Evolutionary conservation across 1,140 invertebrate species (phyloP), one percentile per base, ranked within the genome.

Genomic region (Drosophila micromelanica): DNA sequence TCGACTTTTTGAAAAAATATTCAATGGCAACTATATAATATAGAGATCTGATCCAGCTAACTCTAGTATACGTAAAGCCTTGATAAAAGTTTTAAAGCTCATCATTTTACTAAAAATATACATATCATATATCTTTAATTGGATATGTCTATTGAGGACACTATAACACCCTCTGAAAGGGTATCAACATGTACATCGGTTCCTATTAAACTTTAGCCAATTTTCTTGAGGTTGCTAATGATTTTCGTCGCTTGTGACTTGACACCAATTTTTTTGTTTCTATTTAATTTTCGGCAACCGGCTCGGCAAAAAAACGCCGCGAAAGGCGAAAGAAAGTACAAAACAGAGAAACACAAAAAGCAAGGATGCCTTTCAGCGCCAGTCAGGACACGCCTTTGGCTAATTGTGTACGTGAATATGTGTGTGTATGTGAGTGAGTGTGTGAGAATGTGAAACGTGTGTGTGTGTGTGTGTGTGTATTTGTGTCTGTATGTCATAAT

Each of bases 401-500:
- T 84, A 84, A 84, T 84, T 85, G 69, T 72, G 27, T 27, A 52
- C 20, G 67, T 69, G 67, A 6, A 27, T 13, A 20, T 12, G 38
- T 49, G 38, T 45, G 37, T 40, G 8, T 20, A 9, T 30, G 37
- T 5, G n/a, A n/a, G n/a, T 5, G 8, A 17, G 17, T 46, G 30
- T 35, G 3, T 30, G n/a, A n/a, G n/a, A n/a, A n/a, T n/a, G n/a
- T n/a, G n/a, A n/a, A n/a, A 17, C 42, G 30, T 40, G 8, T 17
- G n/a, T 27, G 37, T 5, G 32, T 42, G 13, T 42, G 38, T 42
- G 56, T 40, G 45, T 63, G 46, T 49, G 15, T 59, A 5, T 40
- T 35, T 65, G 11, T 63, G 49, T 15, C 35, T 81, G 71, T 87
- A 72, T 86, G 81, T 87, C 81, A 86, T 86, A 86, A 87, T 86